These are phyloP conservation scores for Crotalus tigris DNA, from an alignment of 2,113 vertebrate genomes.

Conservation along the genomic window DNA sequence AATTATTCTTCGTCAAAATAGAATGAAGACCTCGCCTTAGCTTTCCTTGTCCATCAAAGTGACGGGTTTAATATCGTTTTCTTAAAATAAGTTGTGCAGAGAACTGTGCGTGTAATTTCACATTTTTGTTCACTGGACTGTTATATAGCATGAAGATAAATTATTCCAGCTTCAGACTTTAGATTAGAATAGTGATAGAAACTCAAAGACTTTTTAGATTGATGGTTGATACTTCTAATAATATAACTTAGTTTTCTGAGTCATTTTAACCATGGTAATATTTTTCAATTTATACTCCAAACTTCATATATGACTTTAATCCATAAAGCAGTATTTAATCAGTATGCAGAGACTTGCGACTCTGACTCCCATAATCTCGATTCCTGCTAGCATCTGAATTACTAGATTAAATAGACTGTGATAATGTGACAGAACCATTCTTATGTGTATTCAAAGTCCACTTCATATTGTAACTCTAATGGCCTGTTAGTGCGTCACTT, in stretches of 20 bases:
- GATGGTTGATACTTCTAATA: neutral
- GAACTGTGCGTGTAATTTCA: neutral
- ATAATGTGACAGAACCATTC: neutral
- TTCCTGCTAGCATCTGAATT: neutral
- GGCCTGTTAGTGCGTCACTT: neutral
- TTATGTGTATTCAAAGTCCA: neutral
- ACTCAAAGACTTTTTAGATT: constrained; percentile 5
- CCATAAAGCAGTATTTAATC: neutral
- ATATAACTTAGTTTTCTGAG: neutral
- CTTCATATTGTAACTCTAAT: neutral
- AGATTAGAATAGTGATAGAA: neutral
- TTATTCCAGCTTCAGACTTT: neutral
- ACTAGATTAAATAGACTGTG: neutral
- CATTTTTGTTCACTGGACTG: neutral
- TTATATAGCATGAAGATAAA: constrained; percentile 10
- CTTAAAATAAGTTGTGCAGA: neutral
- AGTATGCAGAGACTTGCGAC: neutral
- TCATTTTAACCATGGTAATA: neutral
- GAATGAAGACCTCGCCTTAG: neutral
- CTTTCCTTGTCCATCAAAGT: constrained; percentile 4
- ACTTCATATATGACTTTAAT: neutral
- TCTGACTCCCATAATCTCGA: neutral
- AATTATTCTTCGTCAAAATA: neutral
- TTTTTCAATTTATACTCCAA: neutral
- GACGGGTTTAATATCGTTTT: neutral